phyloP scores from a whole-genome alignment of 2,113 vertebrate genomes.

The Psammodynastes pulverulentus region DNA sequence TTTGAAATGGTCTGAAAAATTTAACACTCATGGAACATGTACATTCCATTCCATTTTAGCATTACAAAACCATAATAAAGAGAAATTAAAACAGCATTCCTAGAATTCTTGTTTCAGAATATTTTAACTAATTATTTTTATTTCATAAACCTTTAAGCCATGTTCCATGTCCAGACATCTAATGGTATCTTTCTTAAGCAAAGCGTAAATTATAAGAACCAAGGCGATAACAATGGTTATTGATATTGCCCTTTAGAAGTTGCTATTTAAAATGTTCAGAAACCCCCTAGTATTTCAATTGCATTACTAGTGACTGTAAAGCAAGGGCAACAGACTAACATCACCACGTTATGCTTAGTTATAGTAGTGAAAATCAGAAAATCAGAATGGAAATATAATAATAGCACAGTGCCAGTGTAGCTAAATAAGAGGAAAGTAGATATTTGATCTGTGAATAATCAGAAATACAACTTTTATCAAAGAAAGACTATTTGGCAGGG shows the following conservation, averaged over 20 bases:
- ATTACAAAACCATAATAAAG: neutral
- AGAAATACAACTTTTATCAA: constrained; percentile 16
- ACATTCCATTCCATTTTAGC: neutral
- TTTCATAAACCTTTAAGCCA: neutral
- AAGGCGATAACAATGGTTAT: neutral
- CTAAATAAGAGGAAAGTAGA: constrained; percentile 9
- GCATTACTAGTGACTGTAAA: neutral
- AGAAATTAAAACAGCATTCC: neutral
- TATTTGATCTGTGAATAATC: constrained; percentile 1
- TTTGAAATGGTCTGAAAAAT: neutral
- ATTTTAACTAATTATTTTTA: neutral
- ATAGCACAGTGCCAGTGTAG: neutral
- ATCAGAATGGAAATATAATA: neutral
- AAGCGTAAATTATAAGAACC: neutral
- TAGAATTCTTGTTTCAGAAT: neutral
- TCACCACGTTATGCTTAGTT: neutral
- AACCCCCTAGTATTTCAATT: neutral
- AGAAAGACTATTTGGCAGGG: constrained; percentile 6
- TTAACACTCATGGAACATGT: neutral
- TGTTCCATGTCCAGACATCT: neutral
- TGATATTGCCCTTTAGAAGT: neutral
- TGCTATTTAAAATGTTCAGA: neutral
- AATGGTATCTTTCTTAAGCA: neutral
- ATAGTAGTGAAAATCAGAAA: neutral
- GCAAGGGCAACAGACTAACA: neutral